Evolutionary conservation across 2,797 vertebrate species (phyloP).

Genomic region (Trachops cirrhosus): DNA sequence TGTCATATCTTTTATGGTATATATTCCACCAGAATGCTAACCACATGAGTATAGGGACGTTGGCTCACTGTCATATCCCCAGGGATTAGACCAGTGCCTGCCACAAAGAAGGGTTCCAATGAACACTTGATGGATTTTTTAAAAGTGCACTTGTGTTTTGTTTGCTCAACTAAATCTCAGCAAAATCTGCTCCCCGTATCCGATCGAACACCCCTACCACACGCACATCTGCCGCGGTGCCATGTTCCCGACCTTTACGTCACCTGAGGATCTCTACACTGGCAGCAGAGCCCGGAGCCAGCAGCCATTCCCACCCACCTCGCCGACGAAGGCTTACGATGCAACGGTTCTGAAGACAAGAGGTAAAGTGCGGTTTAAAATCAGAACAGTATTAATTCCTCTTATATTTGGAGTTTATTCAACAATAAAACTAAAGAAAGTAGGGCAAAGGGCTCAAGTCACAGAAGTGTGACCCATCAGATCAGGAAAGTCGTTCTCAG

Average conservation of each 20-base stretch:
- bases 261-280: conserved; percentile 76
- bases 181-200: conserved; percentile 75
- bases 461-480: neutral
- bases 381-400: neutral
- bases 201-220: conserved; percentile 85
- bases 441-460: neutral
- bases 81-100: neutral
- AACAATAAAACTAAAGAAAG: conserved; percentile 25
- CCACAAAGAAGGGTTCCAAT: neutral
- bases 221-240: conserved; percentile 86
- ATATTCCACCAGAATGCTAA: neutral
- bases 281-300: conserved; percentile 70
- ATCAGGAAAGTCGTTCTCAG: neutral
- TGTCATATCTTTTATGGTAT: neutral
- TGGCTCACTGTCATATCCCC: neutral
- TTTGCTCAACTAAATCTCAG: conserved; percentile 78
- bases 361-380: conserved; percentile 76
- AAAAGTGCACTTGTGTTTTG: neutral
- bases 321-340: conserved; percentile 77
- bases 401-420: neutral
- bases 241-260: conserved; percentile 84
- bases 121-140: neutral
- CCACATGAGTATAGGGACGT: neutral
- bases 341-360: conserved; percentile 81
- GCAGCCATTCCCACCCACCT: conserved; percentile 75